Conservation (phyloP, 2,113 vertebrate species). For the Crocuta crocuta region DNA sequence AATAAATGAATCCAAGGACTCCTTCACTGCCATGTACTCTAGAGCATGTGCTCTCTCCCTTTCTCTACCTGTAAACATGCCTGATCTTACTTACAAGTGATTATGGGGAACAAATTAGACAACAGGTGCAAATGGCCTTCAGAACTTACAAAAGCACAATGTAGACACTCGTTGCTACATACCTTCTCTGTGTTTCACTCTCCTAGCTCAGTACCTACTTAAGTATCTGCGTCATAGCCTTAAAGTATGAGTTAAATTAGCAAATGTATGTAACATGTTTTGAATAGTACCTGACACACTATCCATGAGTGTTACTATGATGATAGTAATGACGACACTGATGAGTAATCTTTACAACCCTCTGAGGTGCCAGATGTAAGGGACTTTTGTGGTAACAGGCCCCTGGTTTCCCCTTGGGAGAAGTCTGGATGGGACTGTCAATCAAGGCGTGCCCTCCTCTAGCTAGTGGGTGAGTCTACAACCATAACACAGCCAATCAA, state of each 20-base stretch:
- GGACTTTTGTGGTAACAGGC: not conserved
- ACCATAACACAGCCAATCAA: not conserved
- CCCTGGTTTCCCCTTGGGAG: not conserved
- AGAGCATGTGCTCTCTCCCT: not conserved
- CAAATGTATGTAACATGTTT: not conserved
- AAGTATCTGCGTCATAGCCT: not conserved
- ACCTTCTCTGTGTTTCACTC: not conserved
- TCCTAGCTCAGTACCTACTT: not conserved
- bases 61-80: not conserved
- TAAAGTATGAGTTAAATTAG: not conserved
- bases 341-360: not conserved
- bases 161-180: not conserved
- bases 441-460: not conserved
- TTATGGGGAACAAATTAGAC: not conserved
- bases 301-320: not conserved
- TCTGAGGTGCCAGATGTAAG: not conserved
- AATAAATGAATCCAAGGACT: not conserved
- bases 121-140: not conserved
- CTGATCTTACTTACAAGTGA: not conserved
- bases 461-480: not conserved
- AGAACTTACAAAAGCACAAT: not conserved
- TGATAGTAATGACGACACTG: not conserved
- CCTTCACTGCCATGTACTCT: not conserved
- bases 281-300: not conserved
- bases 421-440: not conserved